phyloP scores from a whole-genome alignment of 2,888 invertebrate genomes.

The Stenodema calcarata region DNA sequence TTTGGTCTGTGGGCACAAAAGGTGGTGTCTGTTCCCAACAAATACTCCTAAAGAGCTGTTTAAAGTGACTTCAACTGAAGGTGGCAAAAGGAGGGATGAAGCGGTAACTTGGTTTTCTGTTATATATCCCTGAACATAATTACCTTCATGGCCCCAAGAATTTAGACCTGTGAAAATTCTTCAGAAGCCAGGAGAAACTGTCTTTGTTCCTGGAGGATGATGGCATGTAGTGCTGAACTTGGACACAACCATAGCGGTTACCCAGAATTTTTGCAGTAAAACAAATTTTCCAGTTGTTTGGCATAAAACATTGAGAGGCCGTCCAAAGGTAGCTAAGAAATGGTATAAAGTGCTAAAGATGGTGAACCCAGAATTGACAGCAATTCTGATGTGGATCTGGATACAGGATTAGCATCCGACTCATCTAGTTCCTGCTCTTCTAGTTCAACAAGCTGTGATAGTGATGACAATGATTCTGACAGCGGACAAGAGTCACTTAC shows the following conservation, averaged over 20 bases:
- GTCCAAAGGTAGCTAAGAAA: constrained; percentile 93
- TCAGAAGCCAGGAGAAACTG: constrained; percentile 95
- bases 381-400: constrained; percentile 81
- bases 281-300: constrained; percentile 97
- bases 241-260: constrained; percentile 95
- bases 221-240: constrained; percentile 99
- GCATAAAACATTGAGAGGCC: constrained; percentile 95
- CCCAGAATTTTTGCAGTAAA: constrained; percentile 95
- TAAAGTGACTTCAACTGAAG: constrained; percentile 87
- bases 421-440: constrained; percentile 85
- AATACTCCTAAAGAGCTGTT: constrained; percentile 93
- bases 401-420: constrained; percentile 92
- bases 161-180: constrained; percentile 93
- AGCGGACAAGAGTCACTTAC: constrained; percentile 90
- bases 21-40: constrained; percentile 98
- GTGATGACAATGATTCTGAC: constrained; percentile 65
- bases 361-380: constrained; percentile 79
- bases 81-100: constrained; percentile 97
- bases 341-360: constrained; percentile 74
- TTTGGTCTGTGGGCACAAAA: constrained; percentile 89
- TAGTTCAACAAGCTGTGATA: constrained; percentile 73
- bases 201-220: constrained; percentile 99
- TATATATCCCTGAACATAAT: constrained; percentile 92
- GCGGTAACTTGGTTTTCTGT: constrained; percentile 97
- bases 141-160: constrained; percentile 87